Percentiles rank a stretch among this genome's conserved stretches.
Evolutionary conservation across 1,140 invertebrate genomes (phyloP).

Genomic region (Notospermus geniculatus): DNA sequence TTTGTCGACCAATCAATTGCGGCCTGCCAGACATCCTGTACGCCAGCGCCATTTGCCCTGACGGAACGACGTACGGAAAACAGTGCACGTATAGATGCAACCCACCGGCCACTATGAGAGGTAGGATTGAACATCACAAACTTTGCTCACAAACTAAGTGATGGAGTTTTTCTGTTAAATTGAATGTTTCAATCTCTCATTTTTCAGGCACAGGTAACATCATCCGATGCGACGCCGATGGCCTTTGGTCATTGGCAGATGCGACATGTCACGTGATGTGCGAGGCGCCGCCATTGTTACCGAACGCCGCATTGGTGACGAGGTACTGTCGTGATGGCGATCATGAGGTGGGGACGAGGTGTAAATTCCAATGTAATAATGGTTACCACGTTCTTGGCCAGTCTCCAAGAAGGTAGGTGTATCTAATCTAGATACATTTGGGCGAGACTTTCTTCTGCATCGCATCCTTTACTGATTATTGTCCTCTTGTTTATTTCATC

Average conservation of each 20-base stretch:
- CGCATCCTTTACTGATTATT: no score
- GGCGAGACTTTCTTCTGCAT: no score
- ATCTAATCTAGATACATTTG: no score
- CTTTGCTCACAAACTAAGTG: no score
- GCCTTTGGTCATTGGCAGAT: slow-evolving; percentile 32
- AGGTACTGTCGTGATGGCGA: slow-evolving; percentile 21
- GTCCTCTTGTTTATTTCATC: slow-evolving; percentile 7
- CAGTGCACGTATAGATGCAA: slow-evolving; percentile 34
- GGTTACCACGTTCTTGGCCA: slow-evolving; percentile 27
- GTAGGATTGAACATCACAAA: no score
- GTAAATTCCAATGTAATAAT: slow-evolving; percentile 33
- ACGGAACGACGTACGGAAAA: slow-evolving; percentile 24
- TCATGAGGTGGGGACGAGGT: slow-evolving; percentile 27
- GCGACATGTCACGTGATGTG: slow-evolving; percentile 32
- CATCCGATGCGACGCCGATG: slow-evolving; percentile 33
- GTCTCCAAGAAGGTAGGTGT: slow-evolving; percentile 22
- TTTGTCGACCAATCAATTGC: slow-evolving; percentile 33
- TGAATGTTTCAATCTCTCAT: neutral
- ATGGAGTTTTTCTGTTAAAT: no score
- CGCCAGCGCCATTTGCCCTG: slow-evolving; percentile 24
- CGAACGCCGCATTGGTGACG: slow-evolving; percentile 22
- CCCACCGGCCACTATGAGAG: slow-evolving; percentile 29
- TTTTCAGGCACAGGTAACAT: slow-evolving; percentile 26
- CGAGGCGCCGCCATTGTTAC: slow-evolving; percentile 14
- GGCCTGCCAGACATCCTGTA: slow-evolving; percentile 26